Percentiles rank a stretch among this genome's conserved stretches.
phyloP scores from a whole-genome alignment of 2,797 vertebrate species.

The Pseudochirops cupreus region DNA sequence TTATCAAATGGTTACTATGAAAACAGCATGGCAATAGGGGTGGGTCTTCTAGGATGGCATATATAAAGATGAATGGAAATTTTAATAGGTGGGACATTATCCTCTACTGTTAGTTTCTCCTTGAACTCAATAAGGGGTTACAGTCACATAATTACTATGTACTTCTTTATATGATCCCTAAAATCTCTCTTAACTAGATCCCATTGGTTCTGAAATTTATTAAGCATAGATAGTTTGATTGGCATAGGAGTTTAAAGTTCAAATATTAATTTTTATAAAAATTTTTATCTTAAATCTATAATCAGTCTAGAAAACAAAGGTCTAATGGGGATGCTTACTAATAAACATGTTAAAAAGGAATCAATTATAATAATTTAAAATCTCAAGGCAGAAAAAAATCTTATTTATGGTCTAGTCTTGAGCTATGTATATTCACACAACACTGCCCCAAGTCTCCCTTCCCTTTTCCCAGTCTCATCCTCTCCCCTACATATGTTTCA shows the following conservation, averaged over 20 bases:
- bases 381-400: neutral
- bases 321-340: neutral
- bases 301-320: neutral
- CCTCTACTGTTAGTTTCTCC: constrained; percentile 45
- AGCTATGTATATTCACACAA: neutral
- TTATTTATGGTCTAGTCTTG: neutral
- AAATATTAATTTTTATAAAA: neutral
- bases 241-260: neutral
- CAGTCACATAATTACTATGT: constrained; percentile 25
- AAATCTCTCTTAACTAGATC: neutral
- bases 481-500: constrained; percentile 15
- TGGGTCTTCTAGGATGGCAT: neutral
- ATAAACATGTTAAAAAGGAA: constrained; percentile 19
- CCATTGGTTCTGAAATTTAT: neutral
- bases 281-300: neutral
- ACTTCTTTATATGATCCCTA: neutral
- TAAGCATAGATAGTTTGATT: neutral
- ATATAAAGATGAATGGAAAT: constrained; percentile 25
- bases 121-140: constrained; percentile 50
- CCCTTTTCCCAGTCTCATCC: neutral
- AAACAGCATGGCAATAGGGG: constrained; percentile 35
- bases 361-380: neutral
- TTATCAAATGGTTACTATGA: constrained; percentile 56
- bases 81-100: constrained; percentile 52
- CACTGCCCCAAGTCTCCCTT: neutral